These are phyloP conservation scores for Daktulosphaira vitifoliae DNA, from an alignment of 1,140 invertebrate genomes.

Conservation along the genomic window DNA sequence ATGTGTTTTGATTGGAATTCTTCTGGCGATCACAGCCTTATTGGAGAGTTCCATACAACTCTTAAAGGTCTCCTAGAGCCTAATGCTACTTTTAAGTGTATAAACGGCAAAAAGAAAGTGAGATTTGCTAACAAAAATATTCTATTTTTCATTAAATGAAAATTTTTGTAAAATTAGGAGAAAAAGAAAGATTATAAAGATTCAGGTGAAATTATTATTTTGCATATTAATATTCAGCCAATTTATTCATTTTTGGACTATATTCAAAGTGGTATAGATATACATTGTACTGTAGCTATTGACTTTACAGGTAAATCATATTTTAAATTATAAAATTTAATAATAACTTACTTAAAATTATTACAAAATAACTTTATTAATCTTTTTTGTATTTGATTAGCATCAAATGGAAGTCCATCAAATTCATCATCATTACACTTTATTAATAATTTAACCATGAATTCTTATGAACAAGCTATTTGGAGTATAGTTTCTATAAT, in stretches of 20 bases:
- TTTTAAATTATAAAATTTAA: constrained; percentile 13
- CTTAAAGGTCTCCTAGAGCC: constrained; percentile 38
- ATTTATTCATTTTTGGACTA: constrained; percentile 52
- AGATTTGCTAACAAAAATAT: not conserved
- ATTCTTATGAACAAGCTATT: constrained; percentile 54
- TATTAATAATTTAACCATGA: constrained; percentile 44
- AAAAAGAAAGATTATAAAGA: constrained; percentile 42
- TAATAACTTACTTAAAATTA: not conserved
- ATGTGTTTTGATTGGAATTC: constrained; percentile 43
- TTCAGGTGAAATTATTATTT: constrained; percentile 42
- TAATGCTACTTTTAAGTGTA: constrained; percentile 37
- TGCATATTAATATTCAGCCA: constrained; percentile 41
- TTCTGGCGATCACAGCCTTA: constrained; percentile 45
- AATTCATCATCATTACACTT: constrained; percentile 52
- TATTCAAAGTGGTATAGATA: constrained; percentile 49
- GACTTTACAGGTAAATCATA: constrained; percentile 49
- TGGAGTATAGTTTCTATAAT: constrained; percentile 55
- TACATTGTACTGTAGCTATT: constrained; percentile 50
- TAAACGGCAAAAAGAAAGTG: constrained; percentile 40
- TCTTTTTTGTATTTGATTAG: constrained; percentile 41
- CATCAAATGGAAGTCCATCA: constrained; percentile 55
- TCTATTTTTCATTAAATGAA: not conserved
- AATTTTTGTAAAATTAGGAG: constrained; percentile 35
- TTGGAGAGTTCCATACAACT: constrained; percentile 44
- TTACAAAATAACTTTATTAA: not conserved